These are phyloP conservation scores for Tupiocoris notatus DNA, from an alignment of 2,888 invertebrate genomes.

Conservation along the genomic window DNA sequence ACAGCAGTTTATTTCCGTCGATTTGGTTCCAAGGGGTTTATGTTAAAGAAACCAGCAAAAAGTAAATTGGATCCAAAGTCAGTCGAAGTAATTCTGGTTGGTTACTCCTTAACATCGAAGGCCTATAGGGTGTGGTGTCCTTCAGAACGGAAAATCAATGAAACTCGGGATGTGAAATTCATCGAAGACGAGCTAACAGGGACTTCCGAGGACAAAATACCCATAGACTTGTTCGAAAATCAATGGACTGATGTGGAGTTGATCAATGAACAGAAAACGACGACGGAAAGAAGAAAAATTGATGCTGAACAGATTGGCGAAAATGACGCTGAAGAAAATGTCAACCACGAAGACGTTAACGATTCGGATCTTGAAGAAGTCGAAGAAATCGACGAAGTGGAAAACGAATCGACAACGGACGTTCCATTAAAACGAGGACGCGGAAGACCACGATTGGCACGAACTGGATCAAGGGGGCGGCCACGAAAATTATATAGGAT, in stretches of 20 bases:
- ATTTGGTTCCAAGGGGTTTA: constrained; percentile 54
- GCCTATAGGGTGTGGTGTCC: neutral
- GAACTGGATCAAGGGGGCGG: constrained; percentile 2
- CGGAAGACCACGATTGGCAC: neutral
- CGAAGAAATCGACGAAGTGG: neutral
- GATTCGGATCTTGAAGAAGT: too few species aligned
- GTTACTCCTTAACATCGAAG: neutral
- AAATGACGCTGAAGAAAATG: neutral
- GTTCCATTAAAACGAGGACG: neutral
- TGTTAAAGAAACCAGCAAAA: constrained; percentile 47
- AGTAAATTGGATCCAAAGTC: neutral
- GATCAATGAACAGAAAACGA: neutral
- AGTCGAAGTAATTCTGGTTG: neutral
- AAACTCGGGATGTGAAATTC: neutral
- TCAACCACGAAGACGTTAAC: neutral
- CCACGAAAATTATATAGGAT: neutral
- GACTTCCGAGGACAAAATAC: neutral
- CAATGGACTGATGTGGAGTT: neutral
- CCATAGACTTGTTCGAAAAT: neutral
- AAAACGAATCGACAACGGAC: neutral
- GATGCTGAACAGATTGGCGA: neutral
- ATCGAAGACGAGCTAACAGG: neutral
- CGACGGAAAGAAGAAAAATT: neutral
- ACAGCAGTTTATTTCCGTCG: neutral
- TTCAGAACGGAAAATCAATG: neutral